Conservation (phyloP, 1,140 invertebrate species). For the Calliopsis andreniformis region DNA sequence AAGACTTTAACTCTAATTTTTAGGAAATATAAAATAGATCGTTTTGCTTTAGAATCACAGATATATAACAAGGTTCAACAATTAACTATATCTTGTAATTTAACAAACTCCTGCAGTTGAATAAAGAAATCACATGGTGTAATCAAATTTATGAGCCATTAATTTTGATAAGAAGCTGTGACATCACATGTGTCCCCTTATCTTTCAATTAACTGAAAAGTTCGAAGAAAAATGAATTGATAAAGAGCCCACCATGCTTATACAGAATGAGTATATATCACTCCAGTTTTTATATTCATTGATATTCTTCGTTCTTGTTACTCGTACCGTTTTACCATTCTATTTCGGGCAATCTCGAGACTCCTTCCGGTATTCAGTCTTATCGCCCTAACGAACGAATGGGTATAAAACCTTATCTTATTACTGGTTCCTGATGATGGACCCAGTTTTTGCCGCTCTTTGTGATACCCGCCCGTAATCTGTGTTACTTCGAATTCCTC, state of each 20-base stretch:
- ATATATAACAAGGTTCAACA: too few species aligned
- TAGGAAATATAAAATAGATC: too few species aligned
- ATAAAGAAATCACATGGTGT: too few species aligned
- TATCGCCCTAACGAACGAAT: slow-evolving; percentile 12
- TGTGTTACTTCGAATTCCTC: slow-evolving; percentile 17
- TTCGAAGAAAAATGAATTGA: neutral
- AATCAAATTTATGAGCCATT: neutral
- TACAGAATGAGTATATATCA: slow-evolving; percentile 13
- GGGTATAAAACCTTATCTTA: slow-evolving; percentile 42
- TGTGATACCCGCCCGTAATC: slow-evolving; percentile 35
- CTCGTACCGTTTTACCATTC: neutral
- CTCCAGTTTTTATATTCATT: neutral
- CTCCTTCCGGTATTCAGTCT: slow-evolving; percentile 17
- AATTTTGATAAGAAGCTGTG: neutral
- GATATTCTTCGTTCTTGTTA: slow-evolving; percentile 12
- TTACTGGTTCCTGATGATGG: slow-evolving; percentile 43
- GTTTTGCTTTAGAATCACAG: too few species aligned
- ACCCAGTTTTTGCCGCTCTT: slow-evolving; percentile 42
- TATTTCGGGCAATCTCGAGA: slow-evolving; percentile 30
- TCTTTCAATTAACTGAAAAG: slow-evolving; percentile 5
- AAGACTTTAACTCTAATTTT: too few species aligned
- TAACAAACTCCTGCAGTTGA: too few species aligned
- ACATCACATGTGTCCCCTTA: neutral
- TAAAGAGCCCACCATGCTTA: neutral
- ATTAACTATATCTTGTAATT: too few species aligned